A percentile compares a stretch with the other conserved stretches of the same genome.
These are phyloP conservation scores for Drosophila kohkoa DNA, from an alignment of 1,140 invertebrate species.

Conservation along the genomic window DNA sequence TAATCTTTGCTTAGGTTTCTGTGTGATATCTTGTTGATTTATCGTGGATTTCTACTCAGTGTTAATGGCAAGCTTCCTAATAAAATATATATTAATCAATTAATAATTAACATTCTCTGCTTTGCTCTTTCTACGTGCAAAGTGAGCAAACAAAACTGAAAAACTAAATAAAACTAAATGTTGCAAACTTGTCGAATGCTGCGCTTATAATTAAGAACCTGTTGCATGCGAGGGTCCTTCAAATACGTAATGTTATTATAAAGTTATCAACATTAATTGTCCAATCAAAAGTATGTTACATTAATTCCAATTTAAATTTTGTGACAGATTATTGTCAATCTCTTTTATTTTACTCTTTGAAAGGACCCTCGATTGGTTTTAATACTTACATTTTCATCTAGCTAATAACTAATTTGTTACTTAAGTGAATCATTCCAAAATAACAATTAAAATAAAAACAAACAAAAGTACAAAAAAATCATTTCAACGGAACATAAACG, in stretches of 20 bases:
- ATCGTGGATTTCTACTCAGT: conserved; percentile 51
- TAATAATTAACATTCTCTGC: background rate
- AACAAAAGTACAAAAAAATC: conserved; percentile 41
- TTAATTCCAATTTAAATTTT: background rate
- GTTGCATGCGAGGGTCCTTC: conserved; percentile 7
- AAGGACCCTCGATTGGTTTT: conserved; percentile 6
- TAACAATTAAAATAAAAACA: conserved; percentile 32
- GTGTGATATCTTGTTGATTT: background rate
- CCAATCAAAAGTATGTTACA: background rate
- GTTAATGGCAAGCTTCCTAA: conserved; percentile 64
- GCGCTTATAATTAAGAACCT: conserved; percentile 11
- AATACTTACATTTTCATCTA: conserved; percentile 40
- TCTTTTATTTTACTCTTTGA: conserved; percentile 1
- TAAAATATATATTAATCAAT: conserved; percentile 6
- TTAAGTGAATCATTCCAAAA: conserved; percentile 39
- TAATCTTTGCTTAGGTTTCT: background rate
- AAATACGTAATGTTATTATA: background rate
- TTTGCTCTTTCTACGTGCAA: conserved; percentile 56
- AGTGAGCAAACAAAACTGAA: conserved; percentile 20
- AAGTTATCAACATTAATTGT: too few relatives aligned
- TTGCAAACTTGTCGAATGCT: background rate
- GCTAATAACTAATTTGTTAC: conserved; percentile 16
- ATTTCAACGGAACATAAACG: conserved; percentile 27
- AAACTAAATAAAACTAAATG: background rate
- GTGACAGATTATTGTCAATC: background rate